A percentile compares a stretch with the other conserved stretches of the same genome.
These are phyloP conservation scores for Cherax destructor DNA, from an alignment of 1,140 invertebrate species.

Conservation along the genomic window DNA sequence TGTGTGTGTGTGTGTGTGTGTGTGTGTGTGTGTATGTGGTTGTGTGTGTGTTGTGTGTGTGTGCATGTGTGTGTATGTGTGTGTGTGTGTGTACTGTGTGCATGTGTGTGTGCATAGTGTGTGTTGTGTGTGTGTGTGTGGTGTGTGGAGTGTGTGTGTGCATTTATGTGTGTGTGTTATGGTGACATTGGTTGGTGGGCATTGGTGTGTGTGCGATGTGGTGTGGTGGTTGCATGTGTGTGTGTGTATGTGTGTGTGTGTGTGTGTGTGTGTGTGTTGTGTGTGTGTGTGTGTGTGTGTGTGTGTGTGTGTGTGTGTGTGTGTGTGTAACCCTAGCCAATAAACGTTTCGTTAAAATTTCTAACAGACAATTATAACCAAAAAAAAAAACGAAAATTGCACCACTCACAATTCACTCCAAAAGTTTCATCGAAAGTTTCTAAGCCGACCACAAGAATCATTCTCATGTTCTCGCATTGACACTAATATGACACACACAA, in stretches of 20 bases:
- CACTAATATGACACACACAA: too few relatives aligned
- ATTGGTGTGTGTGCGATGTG: neutral
- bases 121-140: neutral
- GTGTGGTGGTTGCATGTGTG: neutral
- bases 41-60: neutral
- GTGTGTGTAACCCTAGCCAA: neutral
- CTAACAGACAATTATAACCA: too few relatives aligned
- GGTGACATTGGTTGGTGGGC: too few relatives aligned
- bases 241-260: neutral
- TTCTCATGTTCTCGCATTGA: too few relatives aligned
- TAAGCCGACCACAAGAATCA: too few relatives aligned
- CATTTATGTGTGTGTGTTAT: neutral
- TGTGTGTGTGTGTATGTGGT: neutral
- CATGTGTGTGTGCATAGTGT: neutral
- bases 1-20: neutral
- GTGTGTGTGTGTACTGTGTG: too few relatives aligned
- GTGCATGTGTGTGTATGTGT: neutral
- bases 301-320: slow-evolving; percentile 7
- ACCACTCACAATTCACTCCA: too few relatives aligned
- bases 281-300: neutral
- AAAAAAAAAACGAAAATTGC: too few relatives aligned
- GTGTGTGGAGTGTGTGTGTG: too few relatives aligned
- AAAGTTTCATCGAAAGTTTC: too few relatives aligned
- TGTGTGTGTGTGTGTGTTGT: neutral
- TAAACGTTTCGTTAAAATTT: too few relatives aligned